Evolutionary conservation across 2,888 invertebrate species (phyloP), one percentile per base, ranked within the genome.

Genomic region (Metellina segmentata): DNA sequence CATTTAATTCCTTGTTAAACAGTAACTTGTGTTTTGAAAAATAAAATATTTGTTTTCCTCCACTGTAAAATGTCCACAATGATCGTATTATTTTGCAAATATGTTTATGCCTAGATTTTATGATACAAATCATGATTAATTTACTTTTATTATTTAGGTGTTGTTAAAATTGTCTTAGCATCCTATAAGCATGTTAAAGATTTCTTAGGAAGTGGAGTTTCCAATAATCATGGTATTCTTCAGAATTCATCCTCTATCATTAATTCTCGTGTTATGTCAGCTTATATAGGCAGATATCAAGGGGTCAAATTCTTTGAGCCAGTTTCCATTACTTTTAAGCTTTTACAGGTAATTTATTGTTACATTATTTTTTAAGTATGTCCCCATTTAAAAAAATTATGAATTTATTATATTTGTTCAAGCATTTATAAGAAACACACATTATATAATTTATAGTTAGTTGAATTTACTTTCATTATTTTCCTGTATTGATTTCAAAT

Each of bases 111-210:
- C 34, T 34, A 34, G 34, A 34, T 4, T 34, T 34, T 34, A 34
- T 61, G 61, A 79, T 53, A 19, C 0, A 19, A 19, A 79, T 7
- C 16, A 5, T 82, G 4, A 34, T 85, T 85, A 34, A 75, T 20
- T n/a, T n/a, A n/a, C 5, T 75, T 5, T 85, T 70, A 49, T 72
- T 71, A 85, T 77, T 71, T 81, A 94, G 97, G 97, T 85, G 95
- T 98, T 13, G 97, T 98, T 9, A 96, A 98, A 86, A 96, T 98
- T 86, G 98, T 98, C 0, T 98, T 98, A 95, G 97, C 98, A 94
- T 98, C 98, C 0, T 98, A 98, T 95, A 97, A 98, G 95, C 97
- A 97, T 72, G 96, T 98, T 9, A 98, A 98, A 94, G 97, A 98
- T 81, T 93, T 93, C 71, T 51, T 93, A n/a, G 90, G 90, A 19